Evolutionary conservation across 2,888 invertebrate species (phyloP).

Genomic region (Harpagoxenus sublaevis): DNA sequence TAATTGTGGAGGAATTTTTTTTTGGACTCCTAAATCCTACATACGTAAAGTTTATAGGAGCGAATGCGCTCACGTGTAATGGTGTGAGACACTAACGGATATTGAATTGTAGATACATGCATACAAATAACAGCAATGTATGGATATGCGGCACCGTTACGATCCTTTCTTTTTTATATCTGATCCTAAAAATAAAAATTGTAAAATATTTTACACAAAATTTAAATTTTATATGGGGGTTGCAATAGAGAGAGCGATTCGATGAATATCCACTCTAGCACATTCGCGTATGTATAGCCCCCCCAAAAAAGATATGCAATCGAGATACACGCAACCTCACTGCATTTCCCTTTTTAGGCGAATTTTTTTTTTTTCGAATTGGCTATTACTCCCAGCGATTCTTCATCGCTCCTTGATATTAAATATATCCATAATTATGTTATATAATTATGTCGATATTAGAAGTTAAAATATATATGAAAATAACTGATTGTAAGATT

Average conservation of each 20-base stretch:
- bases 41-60: neutral
- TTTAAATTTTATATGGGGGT: constrained; percentile 44
- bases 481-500: neutral
- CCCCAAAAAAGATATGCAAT: neutral
- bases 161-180: constrained; percentile 19
- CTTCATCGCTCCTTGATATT: neutral
- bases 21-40: neutral
- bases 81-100: constrained; percentile 2
- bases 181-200: constrained; percentile 41
- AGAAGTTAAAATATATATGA: neutral
- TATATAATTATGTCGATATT: neutral
- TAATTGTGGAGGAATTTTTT: constrained; percentile 20
- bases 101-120: constrained; percentile 49
- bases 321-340: neutral
- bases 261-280: constrained; percentile 37
- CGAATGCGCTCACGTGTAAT: neutral
- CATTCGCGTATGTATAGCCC: constrained; percentile 5
- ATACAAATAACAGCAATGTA: constrained; percentile 44
- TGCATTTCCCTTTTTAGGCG: neutral
- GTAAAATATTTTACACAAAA: constrained; percentile 47
- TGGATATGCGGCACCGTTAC: constrained; percentile 20
- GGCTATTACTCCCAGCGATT: neutral
- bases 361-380: neutral
- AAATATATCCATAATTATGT: neutral
- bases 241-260: constrained; percentile 23